Percentiles rank a stretch among this genome's conserved stretches.
phyloP scores from a whole-genome alignment of 2,888 invertebrate genomes.

The Cryptocephalus moraei region DNA sequence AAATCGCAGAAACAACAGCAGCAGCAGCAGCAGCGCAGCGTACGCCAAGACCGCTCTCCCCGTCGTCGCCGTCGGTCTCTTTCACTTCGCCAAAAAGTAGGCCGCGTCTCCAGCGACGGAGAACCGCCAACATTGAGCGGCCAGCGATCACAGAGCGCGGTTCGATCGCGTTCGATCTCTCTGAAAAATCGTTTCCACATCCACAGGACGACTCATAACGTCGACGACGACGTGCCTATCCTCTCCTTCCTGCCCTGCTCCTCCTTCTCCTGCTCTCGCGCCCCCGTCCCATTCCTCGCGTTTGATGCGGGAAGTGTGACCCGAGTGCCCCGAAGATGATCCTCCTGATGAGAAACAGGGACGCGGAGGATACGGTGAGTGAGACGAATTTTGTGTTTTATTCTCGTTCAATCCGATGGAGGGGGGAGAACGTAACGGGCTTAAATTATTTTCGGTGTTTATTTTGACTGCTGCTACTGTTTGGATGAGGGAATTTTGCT shows the following conservation, averaged over 20 bases:
- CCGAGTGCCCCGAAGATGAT: slow-evolving; percentile 22
- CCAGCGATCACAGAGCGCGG: slow-evolving; percentile 28
- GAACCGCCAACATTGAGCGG: slow-evolving; percentile 30
- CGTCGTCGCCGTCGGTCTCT: slow-evolving; percentile 15
- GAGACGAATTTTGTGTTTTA: background rate
- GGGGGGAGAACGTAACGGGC: background rate
- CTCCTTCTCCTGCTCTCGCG: no score
- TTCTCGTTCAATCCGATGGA: background rate
- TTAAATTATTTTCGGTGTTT: no score
- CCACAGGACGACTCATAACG: no score
- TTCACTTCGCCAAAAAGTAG: slow-evolving; percentile 33
- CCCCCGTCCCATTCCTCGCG: no score
- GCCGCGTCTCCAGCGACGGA: slow-evolving; percentile 26
- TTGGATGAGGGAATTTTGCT: no score
- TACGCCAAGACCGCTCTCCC: no score
- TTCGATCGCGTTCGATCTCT: slow-evolving; percentile 15
- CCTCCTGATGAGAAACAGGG: slow-evolving; percentile 24
- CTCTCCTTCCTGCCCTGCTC: no score
- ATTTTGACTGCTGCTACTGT: no score
- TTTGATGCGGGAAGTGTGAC: background rate
- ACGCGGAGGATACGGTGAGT: slow-evolving; percentile 30
- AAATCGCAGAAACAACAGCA: background rate
- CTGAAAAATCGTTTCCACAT: no score
- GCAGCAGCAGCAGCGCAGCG: background rate
- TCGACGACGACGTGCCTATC: no score